Percentiles rank a stretch among this genome's conserved stretches.
These are phyloP conservation scores for Glandiceps talaboti DNA, from an alignment of 53 echinoderm and acorn worm genomes.

Conservation along the genomic window DNA sequence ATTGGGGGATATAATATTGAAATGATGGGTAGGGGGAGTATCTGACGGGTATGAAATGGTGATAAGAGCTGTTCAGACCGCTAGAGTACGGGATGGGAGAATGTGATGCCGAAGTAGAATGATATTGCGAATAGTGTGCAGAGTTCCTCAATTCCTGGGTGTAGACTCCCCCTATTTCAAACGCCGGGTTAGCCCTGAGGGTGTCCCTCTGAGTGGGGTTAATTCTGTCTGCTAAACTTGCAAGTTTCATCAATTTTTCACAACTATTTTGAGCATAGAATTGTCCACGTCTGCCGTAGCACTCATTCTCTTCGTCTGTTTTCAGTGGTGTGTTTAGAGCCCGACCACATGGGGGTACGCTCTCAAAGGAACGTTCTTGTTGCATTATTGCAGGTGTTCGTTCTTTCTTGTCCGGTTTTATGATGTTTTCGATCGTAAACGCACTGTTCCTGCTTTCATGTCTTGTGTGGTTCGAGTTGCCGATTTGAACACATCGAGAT, in stretches of 20 bases:
- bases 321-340: not conserved
- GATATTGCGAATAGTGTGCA: not conserved
- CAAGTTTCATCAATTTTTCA: not conserved
- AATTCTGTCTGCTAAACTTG: not conserved
- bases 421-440: not conserved
- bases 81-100: not conserved
- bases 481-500: not conserved
- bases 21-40: not conserved
- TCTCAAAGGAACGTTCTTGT: not conserved
- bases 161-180: not conserved
- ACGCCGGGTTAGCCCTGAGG: not conserved
- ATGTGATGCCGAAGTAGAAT: not conserved
- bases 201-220: not conserved
- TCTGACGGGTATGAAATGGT: not conserved
- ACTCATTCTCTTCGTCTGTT: not conserved
- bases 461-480: not conserved
- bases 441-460: not conserved
- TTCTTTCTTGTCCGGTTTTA: not conserved
- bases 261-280: not conserved
- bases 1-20: not conserved
- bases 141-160: not conserved
- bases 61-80: not conserved
- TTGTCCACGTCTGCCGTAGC: not conserved
- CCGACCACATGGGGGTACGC: not conserved
- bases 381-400: not conserved